Base-by-base conservation (phyloP, 2,797 vertebrate genomes). In the Mus caroli region DNA sequence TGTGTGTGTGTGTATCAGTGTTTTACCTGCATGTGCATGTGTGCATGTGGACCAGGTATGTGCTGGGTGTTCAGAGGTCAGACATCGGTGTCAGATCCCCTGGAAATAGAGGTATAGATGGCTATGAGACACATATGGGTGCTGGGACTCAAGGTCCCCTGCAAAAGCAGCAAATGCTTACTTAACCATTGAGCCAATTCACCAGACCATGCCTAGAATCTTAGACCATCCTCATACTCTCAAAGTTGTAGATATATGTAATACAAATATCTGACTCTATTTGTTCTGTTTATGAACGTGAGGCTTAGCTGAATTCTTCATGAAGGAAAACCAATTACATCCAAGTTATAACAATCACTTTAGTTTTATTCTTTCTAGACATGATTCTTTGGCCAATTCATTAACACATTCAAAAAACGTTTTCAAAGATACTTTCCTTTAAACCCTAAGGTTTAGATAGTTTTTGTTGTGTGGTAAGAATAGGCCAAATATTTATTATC, bases 221-320 rank as follows among this genome's bases (percentile, higher is more conserved):
- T 80, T 85, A 92, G 37, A 46, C 84, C 46, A 84, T 69, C 54
- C 28, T 96, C n/a, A 73, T 58, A 86, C n/a, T 28, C 40, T 46
- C 58, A 54, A 88, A 78, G 0, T 11, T 90, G 37, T n/a, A 83
- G 64, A 64, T 64, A 46, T 9, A 46, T 10, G 26, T 15, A 52
- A 40, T 84, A 73, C 76, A 73, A 50, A 80, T 69, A 91, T 19
- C 40, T 80, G 8, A 76, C n/a, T 73, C 24, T 83, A 9, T 76
- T 84, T 34, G 19, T 12, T 78, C 60, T 64, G 3, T 58, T 88
- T 78, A 73, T 92, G 17, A 92, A 52, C 22, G 28, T 64, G 52
- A 93, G 12, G 40, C n/a, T 71, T 69, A 92, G 20, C 24, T 69
- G 60, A 75, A 67, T 34, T 22, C 76, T 43, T 86, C 28, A 14